phyloP scores from a whole-genome alignment of 2,113 vertebrate genomes.

The Cygnus buccinator region DNA sequence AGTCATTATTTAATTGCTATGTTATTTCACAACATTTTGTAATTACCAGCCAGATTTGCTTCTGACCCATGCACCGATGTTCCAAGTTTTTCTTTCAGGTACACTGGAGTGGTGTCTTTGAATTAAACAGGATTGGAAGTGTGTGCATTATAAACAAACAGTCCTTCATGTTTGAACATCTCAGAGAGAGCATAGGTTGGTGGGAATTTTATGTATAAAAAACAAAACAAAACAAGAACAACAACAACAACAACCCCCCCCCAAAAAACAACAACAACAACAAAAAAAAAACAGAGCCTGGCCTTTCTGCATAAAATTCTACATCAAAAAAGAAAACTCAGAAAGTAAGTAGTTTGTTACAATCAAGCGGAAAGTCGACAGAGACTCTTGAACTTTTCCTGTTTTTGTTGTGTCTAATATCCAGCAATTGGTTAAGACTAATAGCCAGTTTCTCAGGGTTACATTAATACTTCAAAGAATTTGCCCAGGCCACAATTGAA shows the following conservation, averaged over 20 bases:
- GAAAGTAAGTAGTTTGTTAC: slow-evolving; percentile 59
- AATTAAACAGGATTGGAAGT: neutral
- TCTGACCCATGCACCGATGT: neutral
- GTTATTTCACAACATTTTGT: neutral
- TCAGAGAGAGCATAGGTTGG: neutral
- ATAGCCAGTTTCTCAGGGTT: slow-evolving; percentile 61
- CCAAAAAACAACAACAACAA: neutral
- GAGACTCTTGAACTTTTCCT: slow-evolving; percentile 71
- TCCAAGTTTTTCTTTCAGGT: slow-evolving; percentile 14
- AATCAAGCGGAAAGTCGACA: slow-evolving; percentile 66
- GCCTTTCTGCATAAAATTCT: slow-evolving; percentile 41
- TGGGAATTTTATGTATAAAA: slow-evolving; percentile 31
- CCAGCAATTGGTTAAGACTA: slow-evolving; percentile 54
- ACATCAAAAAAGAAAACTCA: slow-evolving; percentile 62
- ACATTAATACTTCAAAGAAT: slow-evolving; percentile 64
- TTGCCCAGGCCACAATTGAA: slow-evolving; percentile 37
- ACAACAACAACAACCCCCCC: neutral
- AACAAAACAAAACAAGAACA: neutral
- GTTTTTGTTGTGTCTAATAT: slow-evolving; percentile 70
- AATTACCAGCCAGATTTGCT: neutral
- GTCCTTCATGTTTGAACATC: neutral
- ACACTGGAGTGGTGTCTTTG: neutral
- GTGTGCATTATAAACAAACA: neutral
- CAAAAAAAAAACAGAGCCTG: neutral
- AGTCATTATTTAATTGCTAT: neutral